Percentiles rank a stretch among this genome's conserved stretches.
phyloP scores from a whole-genome alignment of 2,113 vertebrate genomes.

The Eudyptes chrysolophus region DNA sequence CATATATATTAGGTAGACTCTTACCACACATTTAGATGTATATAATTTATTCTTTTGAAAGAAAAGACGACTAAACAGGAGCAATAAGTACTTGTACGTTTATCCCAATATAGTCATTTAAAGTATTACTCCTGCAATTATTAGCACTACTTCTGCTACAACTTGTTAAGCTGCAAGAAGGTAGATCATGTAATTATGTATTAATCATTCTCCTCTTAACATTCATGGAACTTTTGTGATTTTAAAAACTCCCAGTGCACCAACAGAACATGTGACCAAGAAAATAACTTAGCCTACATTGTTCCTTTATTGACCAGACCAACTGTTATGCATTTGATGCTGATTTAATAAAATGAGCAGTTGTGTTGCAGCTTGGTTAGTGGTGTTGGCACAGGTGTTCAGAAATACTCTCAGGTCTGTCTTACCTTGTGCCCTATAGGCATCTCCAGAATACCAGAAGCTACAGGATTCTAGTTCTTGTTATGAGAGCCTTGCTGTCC shows the following conservation, averaged over 20 bases:
- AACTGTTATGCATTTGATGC: not conserved
- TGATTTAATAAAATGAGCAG: not conserved
- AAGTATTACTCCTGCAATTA: not conserved
- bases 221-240: not conserved
- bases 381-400: not conserved
- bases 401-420: not conserved
- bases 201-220: not conserved
- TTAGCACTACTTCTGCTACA: not conserved
- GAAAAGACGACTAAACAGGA: not conserved
- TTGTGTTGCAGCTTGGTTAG: not conserved
- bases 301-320: not conserved
- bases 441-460: constrained; percentile 87
- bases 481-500: constrained; percentile 85
- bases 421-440: constrained; percentile 62
- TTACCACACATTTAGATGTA: not conserved
- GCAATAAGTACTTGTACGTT: not conserved
- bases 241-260: not conserved
- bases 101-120: not conserved
- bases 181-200: not conserved
- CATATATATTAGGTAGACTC: not conserved
- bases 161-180: not conserved
- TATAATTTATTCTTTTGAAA: not conserved
- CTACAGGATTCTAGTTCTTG: constrained; percentile 88
- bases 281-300: not conserved
- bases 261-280: not conserved